phyloP scores from a whole-genome alignment of 2,888 invertebrate genomes.

The Leistus spinibarbis region DNA sequence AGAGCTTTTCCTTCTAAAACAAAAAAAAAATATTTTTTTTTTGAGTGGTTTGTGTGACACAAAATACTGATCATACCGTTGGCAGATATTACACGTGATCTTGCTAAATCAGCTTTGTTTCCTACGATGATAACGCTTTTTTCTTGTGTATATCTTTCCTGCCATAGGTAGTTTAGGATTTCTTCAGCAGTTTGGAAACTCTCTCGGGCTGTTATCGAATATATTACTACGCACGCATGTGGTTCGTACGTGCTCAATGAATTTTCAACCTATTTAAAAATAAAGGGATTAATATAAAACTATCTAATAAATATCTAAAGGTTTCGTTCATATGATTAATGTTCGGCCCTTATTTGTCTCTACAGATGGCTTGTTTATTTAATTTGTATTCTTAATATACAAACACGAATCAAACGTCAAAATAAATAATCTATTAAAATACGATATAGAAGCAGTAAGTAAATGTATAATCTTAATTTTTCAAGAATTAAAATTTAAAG shows the following conservation, averaged over 20 bases:
- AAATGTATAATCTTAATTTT: no score
- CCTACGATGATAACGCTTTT: constrained; percentile 90
- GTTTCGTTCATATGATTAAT: no score
- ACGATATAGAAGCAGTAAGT: no score
- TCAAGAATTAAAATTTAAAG: no score
- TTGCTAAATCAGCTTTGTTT: constrained; percentile 91
- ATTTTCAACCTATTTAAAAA: constrained; percentile 74
- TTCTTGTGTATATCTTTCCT: constrained; percentile 81
- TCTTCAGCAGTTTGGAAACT: constrained; percentile 86
- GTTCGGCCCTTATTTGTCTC: no score
- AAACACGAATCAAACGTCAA: no score
- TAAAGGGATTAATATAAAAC: no score
- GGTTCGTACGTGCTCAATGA: constrained; percentile 88
- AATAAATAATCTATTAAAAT: no score
- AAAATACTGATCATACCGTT: constrained; percentile 69
- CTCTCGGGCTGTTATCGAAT: constrained; percentile 83
- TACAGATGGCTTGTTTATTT: no score
- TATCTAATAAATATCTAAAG: neutral
- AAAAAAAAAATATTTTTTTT: neutral
- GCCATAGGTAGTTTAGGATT: constrained; percentile 83
- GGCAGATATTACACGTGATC: constrained; percentile 80
- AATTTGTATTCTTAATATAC: no score
- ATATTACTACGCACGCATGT: constrained; percentile 90
- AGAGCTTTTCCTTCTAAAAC: constrained; percentile 88
- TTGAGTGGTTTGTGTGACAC: neutral